These are phyloP conservation scores for Heliconius ismenius DNA, from an alignment of 2,888 invertebrate species.

Conservation along the genomic window DNA sequence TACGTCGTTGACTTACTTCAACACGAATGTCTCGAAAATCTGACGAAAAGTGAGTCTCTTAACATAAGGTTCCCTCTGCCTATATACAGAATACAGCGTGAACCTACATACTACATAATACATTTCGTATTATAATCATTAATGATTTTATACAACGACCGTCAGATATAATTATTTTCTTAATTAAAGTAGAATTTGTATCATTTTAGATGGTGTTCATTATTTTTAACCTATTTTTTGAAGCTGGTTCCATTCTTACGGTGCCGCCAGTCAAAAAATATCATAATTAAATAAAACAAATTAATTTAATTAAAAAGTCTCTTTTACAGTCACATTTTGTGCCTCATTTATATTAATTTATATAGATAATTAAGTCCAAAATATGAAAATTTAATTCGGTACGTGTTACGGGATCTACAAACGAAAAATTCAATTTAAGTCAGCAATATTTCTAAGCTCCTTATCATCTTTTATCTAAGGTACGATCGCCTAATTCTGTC, in stretches of 20 bases:
- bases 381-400: slow-evolving; percentile 7
- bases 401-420: slow-evolving; percentile 9
- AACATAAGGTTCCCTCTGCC: too few species aligned
- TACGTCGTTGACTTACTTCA: too few species aligned
- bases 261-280: slow-evolving; percentile 6
- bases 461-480: slow-evolving; percentile 20
- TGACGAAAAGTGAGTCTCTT: too few species aligned
- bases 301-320: neutral
- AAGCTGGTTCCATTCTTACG: slow-evolving; percentile 4
- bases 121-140: neutral
- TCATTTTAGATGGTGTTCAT: slow-evolving; percentile 19
- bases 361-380: slow-evolving; percentile 3
- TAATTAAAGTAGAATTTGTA: slow-evolving; percentile 18
- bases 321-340: too few species aligned
- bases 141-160: slow-evolving; percentile 16
- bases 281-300: neutral
- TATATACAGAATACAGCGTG: too few species aligned
- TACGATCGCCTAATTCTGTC: slow-evolving; percentile 13
- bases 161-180: slow-evolving; percentile 22
- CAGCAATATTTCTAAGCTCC: slow-evolving; percentile 19
- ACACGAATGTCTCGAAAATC: too few species aligned
- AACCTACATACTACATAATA: too few species aligned
- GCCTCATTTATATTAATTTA: too few species aligned
- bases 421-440: slow-evolving; percentile 22
- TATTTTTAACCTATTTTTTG: slow-evolving; percentile 24